phyloP scores from a whole-genome alignment of 1,140 invertebrate genomes.

The Neodiprion pinetum region DNA sequence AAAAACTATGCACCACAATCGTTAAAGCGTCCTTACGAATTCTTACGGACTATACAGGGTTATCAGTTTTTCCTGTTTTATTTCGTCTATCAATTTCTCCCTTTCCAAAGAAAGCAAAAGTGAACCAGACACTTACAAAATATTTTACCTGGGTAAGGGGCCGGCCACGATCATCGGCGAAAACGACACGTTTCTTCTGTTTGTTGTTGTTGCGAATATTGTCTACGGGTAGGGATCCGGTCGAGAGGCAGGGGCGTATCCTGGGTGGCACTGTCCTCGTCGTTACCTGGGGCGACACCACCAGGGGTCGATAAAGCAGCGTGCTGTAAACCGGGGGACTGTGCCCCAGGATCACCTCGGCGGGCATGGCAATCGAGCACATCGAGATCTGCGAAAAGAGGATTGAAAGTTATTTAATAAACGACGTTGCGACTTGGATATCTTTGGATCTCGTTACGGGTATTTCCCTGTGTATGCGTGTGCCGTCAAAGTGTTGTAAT shows the following conservation, averaged over 20 bases:
- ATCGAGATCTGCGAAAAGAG: constrained; percentile 53
- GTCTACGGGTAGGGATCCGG: constrained; percentile 44
- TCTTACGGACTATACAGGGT: too few species aligned
- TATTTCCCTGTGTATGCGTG: too few species aligned
- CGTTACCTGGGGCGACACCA: constrained; percentile 50
- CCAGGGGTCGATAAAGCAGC: constrained; percentile 49
- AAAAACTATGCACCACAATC: too few species aligned
- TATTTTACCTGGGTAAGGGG: constrained; percentile 77
- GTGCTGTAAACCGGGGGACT: constrained; percentile 53
- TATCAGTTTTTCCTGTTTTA: too few species aligned
- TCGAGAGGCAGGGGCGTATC: constrained; percentile 52
- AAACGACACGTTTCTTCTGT: constrained; percentile 87
- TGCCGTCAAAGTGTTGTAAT: too few species aligned
- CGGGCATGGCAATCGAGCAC: constrained; percentile 61
- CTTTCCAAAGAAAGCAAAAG: too few species aligned
- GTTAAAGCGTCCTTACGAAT: too few species aligned
- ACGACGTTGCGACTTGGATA: too few species aligned
- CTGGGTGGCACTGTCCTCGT: constrained; percentile 50
- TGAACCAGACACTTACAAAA: neutral
- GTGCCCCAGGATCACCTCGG: constrained; percentile 56
- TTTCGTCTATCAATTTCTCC: too few species aligned
- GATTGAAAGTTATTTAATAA: neutral
- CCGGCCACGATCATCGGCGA: constrained; percentile 90
- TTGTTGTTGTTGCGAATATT: constrained; percentile 45
- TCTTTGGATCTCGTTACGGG: too few species aligned